phyloP scores from a whole-genome alignment of 2,888 invertebrate species.

The Tinea semifulvella region DNA sequence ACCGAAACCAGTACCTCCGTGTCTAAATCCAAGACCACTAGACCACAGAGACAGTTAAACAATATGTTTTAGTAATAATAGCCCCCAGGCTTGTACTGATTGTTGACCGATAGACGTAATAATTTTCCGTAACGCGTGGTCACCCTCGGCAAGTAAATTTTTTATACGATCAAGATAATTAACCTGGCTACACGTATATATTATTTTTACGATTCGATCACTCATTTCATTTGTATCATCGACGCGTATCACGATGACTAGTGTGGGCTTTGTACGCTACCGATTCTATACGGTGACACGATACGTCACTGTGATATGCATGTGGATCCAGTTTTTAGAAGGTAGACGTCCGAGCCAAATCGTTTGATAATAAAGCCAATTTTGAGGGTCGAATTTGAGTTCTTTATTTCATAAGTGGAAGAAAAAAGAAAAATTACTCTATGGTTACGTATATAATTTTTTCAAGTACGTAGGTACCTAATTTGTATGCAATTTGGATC shows the following conservation, averaged over 20 bases:
- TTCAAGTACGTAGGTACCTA: background rate
- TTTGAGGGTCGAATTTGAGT: conserved; percentile 46
- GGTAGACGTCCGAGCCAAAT: conserved; percentile 44
- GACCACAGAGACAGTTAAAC: too few relatives aligned
- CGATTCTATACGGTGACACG: too few relatives aligned
- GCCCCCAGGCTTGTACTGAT: conserved; percentile 19
- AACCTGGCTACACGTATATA: too few relatives aligned
- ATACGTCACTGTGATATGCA: too few relatives aligned
- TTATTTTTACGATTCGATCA: too few relatives aligned
- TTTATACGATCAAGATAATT: conserved; percentile 60
- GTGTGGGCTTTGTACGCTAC: too few relatives aligned
- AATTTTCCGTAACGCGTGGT: conserved; percentile 42
- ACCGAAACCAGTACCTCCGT: too few relatives aligned
- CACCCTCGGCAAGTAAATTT: conserved; percentile 50
- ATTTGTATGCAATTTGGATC: background rate
- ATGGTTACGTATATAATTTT: background rate
- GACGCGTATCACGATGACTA: too few relatives aligned
- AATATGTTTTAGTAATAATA: conserved; percentile 9
- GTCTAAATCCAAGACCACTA: too few relatives aligned
- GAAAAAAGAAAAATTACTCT: conserved; percentile 54
- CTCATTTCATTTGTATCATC: too few relatives aligned
- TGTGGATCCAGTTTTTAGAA: too few relatives aligned
- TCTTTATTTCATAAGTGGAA: conserved; percentile 36
- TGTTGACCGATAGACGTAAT: conserved; percentile 46
- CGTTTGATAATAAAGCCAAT: conserved; percentile 62